A percentile compares a stretch with the other conserved stretches of the same genome.
Evolutionary conservation across 2,797 vertebrate species (phyloP).

Genomic region (Austrolebias charrua): DNA sequence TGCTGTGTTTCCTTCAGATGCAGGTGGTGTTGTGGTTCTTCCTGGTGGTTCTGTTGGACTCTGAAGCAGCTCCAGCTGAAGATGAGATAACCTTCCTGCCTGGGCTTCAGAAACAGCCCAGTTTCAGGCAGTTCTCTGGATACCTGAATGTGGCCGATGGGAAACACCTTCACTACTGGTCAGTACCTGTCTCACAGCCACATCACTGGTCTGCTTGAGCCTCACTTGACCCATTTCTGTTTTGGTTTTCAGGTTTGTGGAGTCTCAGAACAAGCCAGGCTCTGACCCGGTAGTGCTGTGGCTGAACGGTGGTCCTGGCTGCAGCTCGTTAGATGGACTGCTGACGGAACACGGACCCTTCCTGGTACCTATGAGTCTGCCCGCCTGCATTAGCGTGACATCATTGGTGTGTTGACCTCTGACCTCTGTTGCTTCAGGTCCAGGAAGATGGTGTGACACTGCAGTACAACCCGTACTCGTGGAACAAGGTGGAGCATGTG

Average conservation of each 20-base stretch:
- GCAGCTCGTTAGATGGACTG: slow-evolving; percentile 92
- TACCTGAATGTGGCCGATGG: slow-evolving; percentile 83
- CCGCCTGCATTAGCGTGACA: background rate
- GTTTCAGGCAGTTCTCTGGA: slow-evolving; percentile 91
- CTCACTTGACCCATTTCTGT: background rate
- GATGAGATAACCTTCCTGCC: slow-evolving; percentile 88
- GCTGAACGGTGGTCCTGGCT: slow-evolving; percentile 95
- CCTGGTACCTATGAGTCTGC: slow-evolving; percentile 75
- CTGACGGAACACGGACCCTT: slow-evolving; percentile 95
- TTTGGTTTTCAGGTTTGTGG: slow-evolving; percentile 85
- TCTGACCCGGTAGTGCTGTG: slow-evolving; percentile 89
- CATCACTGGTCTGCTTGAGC: background rate
- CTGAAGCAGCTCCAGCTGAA: slow-evolving; percentile 66
- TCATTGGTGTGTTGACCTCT: slow-evolving; percentile 6
- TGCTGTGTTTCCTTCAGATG: slow-evolving; percentile 40
- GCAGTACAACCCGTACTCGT: slow-evolving; percentile 89
- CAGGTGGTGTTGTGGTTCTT: slow-evolving; percentile 27
- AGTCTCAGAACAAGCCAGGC: slow-evolving; percentile 83
- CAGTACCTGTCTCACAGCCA: slow-evolving; percentile 17
- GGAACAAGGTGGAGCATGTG: slow-evolving; percentile 85
- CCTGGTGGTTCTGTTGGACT: slow-evolving; percentile 15
- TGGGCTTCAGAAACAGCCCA: slow-evolving; percentile 88
- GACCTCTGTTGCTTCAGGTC: slow-evolving; percentile 74
- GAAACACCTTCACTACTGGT: slow-evolving; percentile 94
- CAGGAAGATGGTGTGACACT: slow-evolving; percentile 87